Base-by-base conservation (phyloP, 53 echinoderm and acorn worm species). In the Patiria pectinifera region DNA sequence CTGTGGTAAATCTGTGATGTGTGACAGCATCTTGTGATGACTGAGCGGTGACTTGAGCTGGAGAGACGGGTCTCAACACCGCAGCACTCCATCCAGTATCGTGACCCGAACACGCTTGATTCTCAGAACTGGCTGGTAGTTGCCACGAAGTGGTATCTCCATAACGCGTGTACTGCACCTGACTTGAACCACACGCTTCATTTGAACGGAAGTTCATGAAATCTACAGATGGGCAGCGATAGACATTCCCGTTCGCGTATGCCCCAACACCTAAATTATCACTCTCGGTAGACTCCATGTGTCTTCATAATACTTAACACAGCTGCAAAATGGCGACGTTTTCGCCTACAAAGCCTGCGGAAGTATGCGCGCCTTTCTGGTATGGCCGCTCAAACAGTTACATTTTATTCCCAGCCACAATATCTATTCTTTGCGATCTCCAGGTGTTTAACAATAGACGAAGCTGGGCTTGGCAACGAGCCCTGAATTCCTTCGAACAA, bases 21-120 rank as follows among this genome's bases (percentile, higher is more conserved):
- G 14, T 44, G 5, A 61, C 22, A 44, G 15, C 59, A 43, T 87
- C 87, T 60, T 21, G 88, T 60, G 3, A 23, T 60, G 76, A 70
- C 25, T 44, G 86, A 86, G 44, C 88, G 11, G 88, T 88, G 88
- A 78, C 88, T 78, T 88, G 88, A 76, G 16, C 14, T 53, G 78
- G 66, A 43, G 47, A 78, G 9, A 13, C 24, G 62, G 21, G 88
- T 59, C 78, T 78, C 61, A 88, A 26, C 78, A 9, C 35, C 9
- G 70, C 49, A 15, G 11, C 71, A 74, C 49, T 15, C 87, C 48
- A 48, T 21, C 43, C 88, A 14, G 88, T 76, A 24, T 26, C 46
- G 23, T 88, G 43, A 88, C 78, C 19, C 59, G 18, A 26, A 78
- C 60, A 25, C 26, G 62, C 76, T 59, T 60, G 59, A 35, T 78